Conservation (phyloP, 2,113 vertebrate species). For the Oncorhynchus gorbuscha region DNA sequence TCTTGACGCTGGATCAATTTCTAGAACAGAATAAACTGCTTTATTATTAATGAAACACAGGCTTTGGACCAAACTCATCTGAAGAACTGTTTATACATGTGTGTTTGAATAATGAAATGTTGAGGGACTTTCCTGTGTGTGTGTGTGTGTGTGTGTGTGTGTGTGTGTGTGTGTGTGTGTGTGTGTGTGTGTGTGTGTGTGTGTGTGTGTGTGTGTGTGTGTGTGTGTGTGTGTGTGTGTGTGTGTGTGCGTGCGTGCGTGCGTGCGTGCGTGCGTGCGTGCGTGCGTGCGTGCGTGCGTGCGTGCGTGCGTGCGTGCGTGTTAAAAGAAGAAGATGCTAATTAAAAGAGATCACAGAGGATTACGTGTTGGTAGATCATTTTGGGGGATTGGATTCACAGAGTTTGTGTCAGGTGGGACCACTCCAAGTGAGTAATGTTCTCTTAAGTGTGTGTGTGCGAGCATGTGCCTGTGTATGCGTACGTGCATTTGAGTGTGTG, state of each 20-base stretch:
- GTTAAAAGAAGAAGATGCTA: neutral
- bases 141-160: too few species aligned
- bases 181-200: too few species aligned
- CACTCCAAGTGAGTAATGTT: slow-evolving; percentile 36
- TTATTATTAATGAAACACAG: neutral
- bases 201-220: neutral
- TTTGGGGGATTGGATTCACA: neutral
- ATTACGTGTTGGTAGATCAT: neutral
- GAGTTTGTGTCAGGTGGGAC: neutral
- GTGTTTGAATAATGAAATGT: neutral
- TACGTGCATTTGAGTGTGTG: slow-evolving; percentile 39
- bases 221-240: too few species aligned
- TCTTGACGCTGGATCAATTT: neutral
- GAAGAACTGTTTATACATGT: neutral
- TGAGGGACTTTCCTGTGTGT: neutral
- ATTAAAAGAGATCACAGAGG: neutral
- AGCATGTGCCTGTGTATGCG: slow-evolving; percentile 26
- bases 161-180: too few species aligned
- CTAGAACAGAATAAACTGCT: neutral
- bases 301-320: too few species aligned
- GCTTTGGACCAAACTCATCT: neutral
- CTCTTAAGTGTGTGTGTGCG: slow-evolving; percentile 23
- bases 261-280: too few species aligned
- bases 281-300: too few species aligned
- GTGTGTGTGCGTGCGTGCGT: too few species aligned